Conservation (phyloP, 35 echinoderm and acorn worm genomes). For the Stichopus chloronotus region DNA sequence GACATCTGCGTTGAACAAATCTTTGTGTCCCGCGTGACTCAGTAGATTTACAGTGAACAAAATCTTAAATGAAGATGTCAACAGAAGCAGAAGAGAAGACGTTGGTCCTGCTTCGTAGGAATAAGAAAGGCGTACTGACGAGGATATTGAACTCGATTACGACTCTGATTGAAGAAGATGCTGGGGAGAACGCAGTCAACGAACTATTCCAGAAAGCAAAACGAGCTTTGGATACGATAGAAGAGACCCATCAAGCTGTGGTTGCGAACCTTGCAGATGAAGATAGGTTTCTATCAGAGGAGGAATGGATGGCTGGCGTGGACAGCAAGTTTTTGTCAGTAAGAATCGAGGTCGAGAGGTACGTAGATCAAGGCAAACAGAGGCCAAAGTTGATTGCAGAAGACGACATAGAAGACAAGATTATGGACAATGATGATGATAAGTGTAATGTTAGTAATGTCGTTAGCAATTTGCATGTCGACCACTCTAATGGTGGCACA, state of each 20-base stretch:
- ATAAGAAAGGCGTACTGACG: conserved; percentile 27
- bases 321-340: conserved; percentile 10
- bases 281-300: conserved; percentile 1
- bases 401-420: background rate
- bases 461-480: background rate
- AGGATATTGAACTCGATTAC: conserved; percentile 14
- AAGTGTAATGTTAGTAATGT: background rate
- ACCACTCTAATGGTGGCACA: background rate
- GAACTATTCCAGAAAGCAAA: conserved; percentile 39
- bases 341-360: conserved; percentile 22
- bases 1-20: no score
- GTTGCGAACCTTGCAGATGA: background rate
- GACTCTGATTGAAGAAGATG: background rate
- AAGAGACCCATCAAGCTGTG: conserved; percentile 21
- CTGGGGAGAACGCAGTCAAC: background rate
- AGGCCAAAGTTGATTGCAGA: no score
- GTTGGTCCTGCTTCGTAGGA: background rate
- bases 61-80: background rate
- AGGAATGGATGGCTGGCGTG: conserved; percentile 27
- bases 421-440: background rate
- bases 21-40: background rate
- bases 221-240: background rate
- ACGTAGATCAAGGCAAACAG: background rate
- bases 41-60: background rate
- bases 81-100: background rate